phyloP scores from a whole-genome alignment of 2,888 invertebrate species.

The Sepiola atlantica region DNA sequence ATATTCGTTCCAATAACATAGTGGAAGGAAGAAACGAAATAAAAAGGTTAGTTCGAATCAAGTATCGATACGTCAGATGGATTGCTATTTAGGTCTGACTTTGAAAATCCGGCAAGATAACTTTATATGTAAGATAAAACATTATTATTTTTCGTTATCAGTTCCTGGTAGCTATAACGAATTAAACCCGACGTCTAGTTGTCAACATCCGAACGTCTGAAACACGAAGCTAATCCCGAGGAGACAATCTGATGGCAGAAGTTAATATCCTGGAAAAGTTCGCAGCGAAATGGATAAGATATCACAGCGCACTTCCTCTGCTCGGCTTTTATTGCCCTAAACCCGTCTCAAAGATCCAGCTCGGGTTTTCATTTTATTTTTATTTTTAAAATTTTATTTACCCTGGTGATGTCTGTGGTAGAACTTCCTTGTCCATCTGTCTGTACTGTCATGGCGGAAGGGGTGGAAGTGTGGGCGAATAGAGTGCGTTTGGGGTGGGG shows the following conservation, averaged over 20 bases:
- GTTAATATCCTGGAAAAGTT: neutral
- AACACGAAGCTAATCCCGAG: neutral
- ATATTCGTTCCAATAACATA: no score
- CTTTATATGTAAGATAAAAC: no score
- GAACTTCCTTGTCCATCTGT: neutral
- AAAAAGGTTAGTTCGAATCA: no score
- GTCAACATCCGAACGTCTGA: neutral
- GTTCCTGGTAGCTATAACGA: neutral
- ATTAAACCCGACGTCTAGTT: neutral
- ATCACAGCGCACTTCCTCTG: neutral
- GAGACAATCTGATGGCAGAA: neutral
- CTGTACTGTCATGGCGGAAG: neutral
- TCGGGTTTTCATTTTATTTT: no score
- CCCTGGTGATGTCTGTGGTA: neutral
- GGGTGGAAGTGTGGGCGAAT: no score
- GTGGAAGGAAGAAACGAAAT: no score
- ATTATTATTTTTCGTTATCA: neutral
- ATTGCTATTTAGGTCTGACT: no score
- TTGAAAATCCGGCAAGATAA: no score
- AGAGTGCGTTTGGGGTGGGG: neutral
- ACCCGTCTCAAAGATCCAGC: no score
- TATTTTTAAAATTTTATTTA: no score
- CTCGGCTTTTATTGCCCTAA: neutral
- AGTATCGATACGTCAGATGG: no score
- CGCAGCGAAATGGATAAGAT: neutral